Conservation (phyloP, 2,797 vertebrate species). For the Sebastes melanostomus region DNA sequence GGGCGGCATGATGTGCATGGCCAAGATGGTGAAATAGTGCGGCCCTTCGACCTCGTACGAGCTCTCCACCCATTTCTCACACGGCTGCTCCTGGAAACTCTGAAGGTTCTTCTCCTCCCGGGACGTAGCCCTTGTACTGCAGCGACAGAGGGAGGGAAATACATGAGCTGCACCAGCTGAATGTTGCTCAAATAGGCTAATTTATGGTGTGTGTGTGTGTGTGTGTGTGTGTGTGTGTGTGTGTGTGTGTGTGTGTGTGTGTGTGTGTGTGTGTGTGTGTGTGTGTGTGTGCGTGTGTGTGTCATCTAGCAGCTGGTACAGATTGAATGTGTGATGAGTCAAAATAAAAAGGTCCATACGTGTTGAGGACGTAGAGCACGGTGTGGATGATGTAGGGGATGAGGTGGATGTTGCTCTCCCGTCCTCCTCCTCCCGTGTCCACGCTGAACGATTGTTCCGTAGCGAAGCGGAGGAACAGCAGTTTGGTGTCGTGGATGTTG, state of each 20-base stretch:
- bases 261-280: not conserved
- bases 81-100: slow-evolving; percentile 95
- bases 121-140: slow-evolving; percentile 93
- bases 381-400: slow-evolving; percentile 99
- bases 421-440: slow-evolving; percentile 94
- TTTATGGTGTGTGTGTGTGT: not conserved
- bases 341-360: slow-evolving; percentile 80
- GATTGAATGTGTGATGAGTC: not conserved
- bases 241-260: not conserved
- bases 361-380: slow-evolving; percentile 99
- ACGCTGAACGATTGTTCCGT: slow-evolving; percentile 99
- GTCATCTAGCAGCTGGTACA: not conserved
- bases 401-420: slow-evolving; percentile 99
- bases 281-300: not conserved
- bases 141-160: not conserved
- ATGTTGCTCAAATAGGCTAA: not conserved
- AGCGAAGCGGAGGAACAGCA: slow-evolving; percentile 96
- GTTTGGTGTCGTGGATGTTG: slow-evolving; percentile 97
- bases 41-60: slow-evolving; percentile 98
- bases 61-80: slow-evolving; percentile 96
- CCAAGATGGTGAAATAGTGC: slow-evolving; percentile 93
- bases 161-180: not conserved
- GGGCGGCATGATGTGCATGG: slow-evolving; percentile 91
- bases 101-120: slow-evolving; percentile 98
- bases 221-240: not conserved